A percentile compares a stretch with the other conserved stretches of the same genome.
Evolutionary conservation across 2,888 invertebrate genomes (phyloP).

Genomic region (Chydorus sphaericus): DNA sequence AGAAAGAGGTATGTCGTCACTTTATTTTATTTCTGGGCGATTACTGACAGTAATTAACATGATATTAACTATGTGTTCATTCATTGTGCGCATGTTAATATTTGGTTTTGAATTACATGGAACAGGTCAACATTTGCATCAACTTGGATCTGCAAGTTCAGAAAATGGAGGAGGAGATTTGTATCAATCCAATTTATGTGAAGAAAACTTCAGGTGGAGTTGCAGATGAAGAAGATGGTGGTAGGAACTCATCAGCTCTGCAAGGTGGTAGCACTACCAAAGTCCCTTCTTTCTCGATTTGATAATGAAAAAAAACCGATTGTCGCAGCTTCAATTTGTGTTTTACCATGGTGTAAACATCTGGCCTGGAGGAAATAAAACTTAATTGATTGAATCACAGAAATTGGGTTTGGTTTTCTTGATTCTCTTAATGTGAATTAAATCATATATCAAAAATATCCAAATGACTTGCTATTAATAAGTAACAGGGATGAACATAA

Average conservation of each 20-base stretch:
- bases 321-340: no score
- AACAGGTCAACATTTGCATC: slow-evolving; percentile 69
- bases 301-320: no score
- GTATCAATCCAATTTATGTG: slow-evolving; percentile 68
- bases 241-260: slow-evolving; percentile 13
- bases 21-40: no score
- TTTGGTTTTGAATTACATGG: slow-evolving; percentile 18
- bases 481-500: no score
- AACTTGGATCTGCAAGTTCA: slow-evolving; percentile 75
- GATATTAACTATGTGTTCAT: not conserved
- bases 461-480: no score
- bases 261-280: slow-evolving; percentile 16
- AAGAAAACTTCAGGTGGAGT: slow-evolving; percentile 36
- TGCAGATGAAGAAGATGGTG: slow-evolving; percentile 21
- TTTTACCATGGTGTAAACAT: no score
- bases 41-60: not conserved
- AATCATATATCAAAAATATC: no score
- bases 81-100: not conserved
- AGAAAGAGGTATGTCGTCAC: slow-evolving; percentile 41
- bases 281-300: slow-evolving; percentile 19
- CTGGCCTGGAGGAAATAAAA: no score
- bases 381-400: no score
- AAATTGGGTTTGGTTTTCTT: no score
- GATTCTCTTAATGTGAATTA: no score
- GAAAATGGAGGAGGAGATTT: slow-evolving; percentile 88